Conservation (phyloP, 2,113 vertebrate species). For the Corydoras sp. region DNA sequence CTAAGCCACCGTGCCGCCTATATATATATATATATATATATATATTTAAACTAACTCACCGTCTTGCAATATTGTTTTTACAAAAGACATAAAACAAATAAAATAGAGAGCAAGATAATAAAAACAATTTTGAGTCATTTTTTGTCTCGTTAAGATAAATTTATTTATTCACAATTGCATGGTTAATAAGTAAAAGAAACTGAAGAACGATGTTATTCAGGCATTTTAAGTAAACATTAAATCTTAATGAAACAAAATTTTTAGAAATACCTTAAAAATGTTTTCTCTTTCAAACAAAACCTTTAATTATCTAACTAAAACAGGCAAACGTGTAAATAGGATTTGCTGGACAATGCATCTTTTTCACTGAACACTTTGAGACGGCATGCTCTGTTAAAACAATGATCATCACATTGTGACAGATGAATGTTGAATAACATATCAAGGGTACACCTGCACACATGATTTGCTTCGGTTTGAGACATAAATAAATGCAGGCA, state of each 20-base stretch:
- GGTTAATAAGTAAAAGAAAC: not conserved
- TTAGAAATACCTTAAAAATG: slow-evolving; percentile 6
- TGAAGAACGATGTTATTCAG: not conserved
- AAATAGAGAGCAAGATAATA: not conserved
- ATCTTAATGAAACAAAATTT: slow-evolving; percentile 7
- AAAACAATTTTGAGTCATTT: slow-evolving; percentile 1
- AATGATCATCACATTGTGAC: not conserved
- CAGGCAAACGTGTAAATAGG: not conserved
- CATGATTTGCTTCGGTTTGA: not conserved
- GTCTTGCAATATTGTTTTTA: too few species aligned
- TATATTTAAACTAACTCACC: too few species aligned
- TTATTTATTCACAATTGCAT: not conserved
- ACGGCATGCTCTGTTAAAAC: slow-evolving; percentile 13
- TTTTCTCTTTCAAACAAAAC: not conserved
- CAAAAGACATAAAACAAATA: too few species aligned
- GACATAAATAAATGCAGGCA: not conserved
- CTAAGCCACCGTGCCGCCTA: too few species aligned
- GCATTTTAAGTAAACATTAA: not conserved
- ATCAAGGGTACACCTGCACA: slow-evolving; percentile 7
- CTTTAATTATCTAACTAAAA: not conserved
- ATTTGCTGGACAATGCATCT: not conserved
- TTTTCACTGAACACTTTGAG: not conserved
- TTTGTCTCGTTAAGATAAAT: not conserved
- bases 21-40: too few species aligned
- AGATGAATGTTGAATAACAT: not conserved